phyloP scores from a whole-genome alignment of 1,140 invertebrate species.

The Hyles euphorbiae region DNA sequence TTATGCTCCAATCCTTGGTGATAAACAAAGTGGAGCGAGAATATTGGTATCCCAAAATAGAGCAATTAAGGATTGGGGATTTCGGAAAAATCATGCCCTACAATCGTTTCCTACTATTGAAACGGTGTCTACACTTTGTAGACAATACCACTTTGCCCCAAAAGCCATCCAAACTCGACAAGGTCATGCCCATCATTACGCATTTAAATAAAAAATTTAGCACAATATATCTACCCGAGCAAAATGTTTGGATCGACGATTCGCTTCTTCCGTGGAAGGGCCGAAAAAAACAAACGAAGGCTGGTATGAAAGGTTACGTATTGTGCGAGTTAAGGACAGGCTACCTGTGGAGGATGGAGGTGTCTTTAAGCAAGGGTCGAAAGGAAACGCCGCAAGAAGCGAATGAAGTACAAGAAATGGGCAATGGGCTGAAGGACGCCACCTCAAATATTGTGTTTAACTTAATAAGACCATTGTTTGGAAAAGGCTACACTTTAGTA shows the following conservation, averaged over 20 bases:
- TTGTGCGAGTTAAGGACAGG: constrained; percentile 23
- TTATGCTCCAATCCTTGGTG: constrained; percentile 14
- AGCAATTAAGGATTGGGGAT: constrained; percentile 9
- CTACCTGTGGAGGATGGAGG: constrained; percentile 23
- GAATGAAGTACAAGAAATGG: background rate
- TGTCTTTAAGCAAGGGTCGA: constrained; percentile 11
- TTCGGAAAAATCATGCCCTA: constrained; percentile 16
- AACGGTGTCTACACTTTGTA: background rate
- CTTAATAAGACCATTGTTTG: constrained; percentile 20
- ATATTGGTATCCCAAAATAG: constrained; percentile 17
- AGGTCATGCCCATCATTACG: constrained; percentile 15
- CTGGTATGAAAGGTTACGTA: constrained; percentile 23
- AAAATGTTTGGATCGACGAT: constrained; percentile 19
- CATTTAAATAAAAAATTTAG: constrained; percentile 18
- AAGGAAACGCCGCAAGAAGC: constrained; percentile 8
- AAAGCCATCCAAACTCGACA: constrained; percentile 11
- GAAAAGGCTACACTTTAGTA: constrained; percentile 12
- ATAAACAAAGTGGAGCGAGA: constrained; percentile 17
- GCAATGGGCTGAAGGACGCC: constrained; percentile 10
- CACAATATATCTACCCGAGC: constrained; percentile 18
- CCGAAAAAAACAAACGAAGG: constrained; percentile 17
- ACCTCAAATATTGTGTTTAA: constrained; percentile 18
- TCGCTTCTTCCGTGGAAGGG: constrained; percentile 26
- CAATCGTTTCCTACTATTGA: constrained; percentile 12
- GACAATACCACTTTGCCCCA: constrained; percentile 10